These are phyloP conservation scores for Argyresthia albistria DNA, from an alignment of 2,888 invertebrate genomes.

Conservation along the genomic window DNA sequence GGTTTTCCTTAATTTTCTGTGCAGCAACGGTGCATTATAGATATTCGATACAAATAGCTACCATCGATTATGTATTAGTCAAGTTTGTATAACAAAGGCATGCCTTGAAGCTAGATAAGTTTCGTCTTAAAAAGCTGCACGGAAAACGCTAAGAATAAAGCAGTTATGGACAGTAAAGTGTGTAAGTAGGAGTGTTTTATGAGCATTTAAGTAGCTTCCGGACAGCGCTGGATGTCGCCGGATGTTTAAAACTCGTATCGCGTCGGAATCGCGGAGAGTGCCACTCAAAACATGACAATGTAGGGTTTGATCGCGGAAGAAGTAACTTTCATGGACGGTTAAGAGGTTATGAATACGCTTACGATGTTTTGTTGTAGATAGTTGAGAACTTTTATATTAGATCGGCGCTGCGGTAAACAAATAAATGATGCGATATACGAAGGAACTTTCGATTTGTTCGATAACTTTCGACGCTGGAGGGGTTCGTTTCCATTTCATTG, in stretches of 20 bases:
- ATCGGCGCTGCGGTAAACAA: neutral
- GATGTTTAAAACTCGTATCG: slow-evolving; percentile 53
- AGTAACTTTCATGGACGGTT: slow-evolving; percentile 40
- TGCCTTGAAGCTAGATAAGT: slow-evolving; percentile 16
- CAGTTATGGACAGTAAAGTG: slow-evolving; percentile 11
- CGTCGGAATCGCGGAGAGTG: slow-evolving; percentile 25
- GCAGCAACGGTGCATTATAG: no score
- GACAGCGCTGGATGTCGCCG: slow-evolving; percentile 18
- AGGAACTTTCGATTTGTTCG: neutral
- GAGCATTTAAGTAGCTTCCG: slow-evolving; percentile 57
- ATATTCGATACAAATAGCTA: no score
- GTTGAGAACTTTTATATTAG: slow-evolving; percentile 1
- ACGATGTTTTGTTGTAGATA: slow-evolving; percentile 7
- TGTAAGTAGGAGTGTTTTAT: slow-evolving; percentile 50
- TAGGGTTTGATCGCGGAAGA: slow-evolving; percentile 40
- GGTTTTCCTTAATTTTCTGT: no score
- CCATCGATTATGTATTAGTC: neutral
- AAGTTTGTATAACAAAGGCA: neutral
- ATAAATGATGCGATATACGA: neutral
- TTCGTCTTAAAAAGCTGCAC: no score
- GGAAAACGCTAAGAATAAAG: slow-evolving; percentile 4
- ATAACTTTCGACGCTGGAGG: neutral
- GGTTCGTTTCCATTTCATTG: no score
- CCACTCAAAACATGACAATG: slow-evolving; percentile 52
- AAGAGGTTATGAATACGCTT: slow-evolving; percentile 42